phyloP scores from a whole-genome alignment of 1,140 invertebrate genomes.

The Drosophila pandora region DNA sequence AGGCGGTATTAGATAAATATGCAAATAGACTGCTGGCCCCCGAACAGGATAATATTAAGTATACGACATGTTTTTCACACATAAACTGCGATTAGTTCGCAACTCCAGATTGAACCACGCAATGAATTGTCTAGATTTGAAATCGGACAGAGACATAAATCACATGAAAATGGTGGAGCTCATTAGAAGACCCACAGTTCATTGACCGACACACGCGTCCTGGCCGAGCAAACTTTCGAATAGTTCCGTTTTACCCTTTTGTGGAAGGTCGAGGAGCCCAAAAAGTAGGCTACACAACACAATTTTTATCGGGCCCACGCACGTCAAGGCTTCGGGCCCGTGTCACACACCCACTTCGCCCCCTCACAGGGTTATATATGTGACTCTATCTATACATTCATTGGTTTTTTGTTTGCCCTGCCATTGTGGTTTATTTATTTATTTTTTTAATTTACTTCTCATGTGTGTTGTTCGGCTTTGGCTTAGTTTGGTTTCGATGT shows the following conservation, averaged over 20 bases:
- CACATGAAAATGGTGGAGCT: conserved; percentile 32
- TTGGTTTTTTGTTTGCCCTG: conserved; percentile 44
- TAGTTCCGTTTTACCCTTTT: conserved; percentile 54
- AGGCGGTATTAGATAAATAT: conserved; percentile 73
- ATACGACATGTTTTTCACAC: conserved; percentile 63
- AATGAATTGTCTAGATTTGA: conserved; percentile 24
- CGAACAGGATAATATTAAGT: conserved; percentile 35
- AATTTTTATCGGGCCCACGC: conserved; percentile 69
- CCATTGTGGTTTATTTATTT: conserved; percentile 45
- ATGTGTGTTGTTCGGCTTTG: conserved; percentile 26
- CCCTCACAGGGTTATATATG: conserved; percentile 22
- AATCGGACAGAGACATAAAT: conserved; percentile 56
- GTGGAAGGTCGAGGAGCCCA: conserved; percentile 23
- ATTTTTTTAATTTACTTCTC: conserved; percentile 67
- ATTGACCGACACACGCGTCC: conserved; percentile 56
- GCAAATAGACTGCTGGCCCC: conserved; percentile 65
- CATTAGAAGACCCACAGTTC: conserved; percentile 37
- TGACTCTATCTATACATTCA: conserved; percentile 43
- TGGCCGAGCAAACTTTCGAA: conserved; percentile 41
- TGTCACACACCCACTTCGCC: conserved; percentile 21
- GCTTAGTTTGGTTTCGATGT: conserved; percentile 18
- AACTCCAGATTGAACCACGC: conserved; percentile 36
- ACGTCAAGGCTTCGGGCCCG: conserved; percentile 51
- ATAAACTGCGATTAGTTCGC: conserved; percentile 54
- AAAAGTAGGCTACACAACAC: conserved; percentile 53